Conservation (phyloP, 2,113 vertebrate genomes). For the Synchiropus splendidus region DNA sequence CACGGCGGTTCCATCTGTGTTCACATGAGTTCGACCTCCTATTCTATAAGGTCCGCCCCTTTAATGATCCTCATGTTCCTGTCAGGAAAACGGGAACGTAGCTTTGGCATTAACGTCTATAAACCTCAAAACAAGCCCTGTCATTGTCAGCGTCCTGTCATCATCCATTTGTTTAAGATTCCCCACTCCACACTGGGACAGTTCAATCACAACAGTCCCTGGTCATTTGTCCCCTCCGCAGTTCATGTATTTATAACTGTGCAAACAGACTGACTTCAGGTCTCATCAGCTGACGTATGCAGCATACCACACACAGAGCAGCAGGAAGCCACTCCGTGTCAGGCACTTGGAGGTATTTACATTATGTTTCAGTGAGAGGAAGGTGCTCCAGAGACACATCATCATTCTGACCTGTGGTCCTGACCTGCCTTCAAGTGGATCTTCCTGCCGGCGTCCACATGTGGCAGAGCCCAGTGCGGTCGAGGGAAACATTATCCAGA, state of each 20-base stretch:
- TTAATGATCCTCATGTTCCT: too few species aligned
- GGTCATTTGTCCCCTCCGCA: constrained; percentile 43
- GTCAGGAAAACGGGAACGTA: too few species aligned
- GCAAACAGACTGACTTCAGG: constrained; percentile 47
- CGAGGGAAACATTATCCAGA: constrained; percentile 53
- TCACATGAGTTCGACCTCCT: too few species aligned
- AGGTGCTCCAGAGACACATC: constrained; percentile 47
- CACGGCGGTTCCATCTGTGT: too few species aligned
- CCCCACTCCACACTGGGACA: constrained; percentile 38
- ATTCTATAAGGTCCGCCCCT: too few species aligned
- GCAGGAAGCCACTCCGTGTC: constrained; percentile 54
- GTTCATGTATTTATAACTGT: constrained; percentile 52
- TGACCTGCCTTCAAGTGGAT: constrained; percentile 53
- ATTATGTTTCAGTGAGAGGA: constrained; percentile 41
- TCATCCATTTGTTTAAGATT: constrained; percentile 31
- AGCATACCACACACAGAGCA: constrained; percentile 57
- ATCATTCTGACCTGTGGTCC: constrained; percentile 43
- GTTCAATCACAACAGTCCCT: constrained; percentile 51
- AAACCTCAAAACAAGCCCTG: too few species aligned
- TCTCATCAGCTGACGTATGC: constrained; percentile 57
- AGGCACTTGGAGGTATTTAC: constrained; percentile 56
- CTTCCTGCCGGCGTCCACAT: constrained; percentile 43
- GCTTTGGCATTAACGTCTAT: too few species aligned
- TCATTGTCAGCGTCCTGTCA: constrained; percentile 40
- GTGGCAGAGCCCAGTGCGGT: constrained; percentile 45